Conservation (phyloP, 2,888 invertebrate species). For the Galerucella nymphaeae region DNA sequence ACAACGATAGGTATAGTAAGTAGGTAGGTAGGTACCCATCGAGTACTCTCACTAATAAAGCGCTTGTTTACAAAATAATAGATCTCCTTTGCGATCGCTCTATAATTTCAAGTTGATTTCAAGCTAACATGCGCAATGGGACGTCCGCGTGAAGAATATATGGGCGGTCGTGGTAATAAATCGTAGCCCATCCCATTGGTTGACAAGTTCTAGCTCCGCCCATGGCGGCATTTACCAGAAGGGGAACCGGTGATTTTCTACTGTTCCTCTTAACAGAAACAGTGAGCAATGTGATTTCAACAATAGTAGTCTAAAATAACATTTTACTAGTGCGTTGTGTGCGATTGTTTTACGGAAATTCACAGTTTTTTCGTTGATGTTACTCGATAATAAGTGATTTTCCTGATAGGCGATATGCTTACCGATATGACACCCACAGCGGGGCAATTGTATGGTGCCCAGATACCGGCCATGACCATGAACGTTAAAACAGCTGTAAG, state of each 20-base stretch:
- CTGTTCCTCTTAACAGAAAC: constrained; percentile 62
- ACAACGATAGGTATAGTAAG: constrained; percentile 21
- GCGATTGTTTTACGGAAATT: constrained; percentile 50
- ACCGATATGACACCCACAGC: constrained; percentile 73
- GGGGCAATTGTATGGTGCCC: constrained; percentile 71
- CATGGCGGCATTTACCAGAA: constrained; percentile 52
- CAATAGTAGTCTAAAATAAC: constrained; percentile 60
- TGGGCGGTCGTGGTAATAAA: constrained; percentile 60
- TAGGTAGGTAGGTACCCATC: constrained; percentile 32
- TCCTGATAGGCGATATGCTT: constrained; percentile 64
- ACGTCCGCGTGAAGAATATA: constrained; percentile 51
- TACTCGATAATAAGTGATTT: constrained; percentile 41
- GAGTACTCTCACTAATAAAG: constrained; percentile 59
- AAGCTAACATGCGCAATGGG: constrained; percentile 54
- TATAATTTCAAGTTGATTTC: constrained; percentile 47
- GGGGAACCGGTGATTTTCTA: constrained; percentile 64
- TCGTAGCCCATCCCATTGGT: constrained; percentile 59
- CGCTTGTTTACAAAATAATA: constrained; percentile 64
- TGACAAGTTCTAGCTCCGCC: constrained; percentile 49
- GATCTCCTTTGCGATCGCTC: constrained; percentile 51
- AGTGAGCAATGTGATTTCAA: constrained; percentile 65
- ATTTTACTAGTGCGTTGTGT: constrained; percentile 48
- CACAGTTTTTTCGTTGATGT: constrained; percentile 42
- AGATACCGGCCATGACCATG: constrained; percentile 72
- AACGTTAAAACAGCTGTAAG: constrained; percentile 66